A percentile compares a stretch with the other conserved stretches of the same genome.
Conservation (phyloP, 30 jellyfish, hydroid and myxozoan genomes). For the Turritopsis rubra region DNA sequence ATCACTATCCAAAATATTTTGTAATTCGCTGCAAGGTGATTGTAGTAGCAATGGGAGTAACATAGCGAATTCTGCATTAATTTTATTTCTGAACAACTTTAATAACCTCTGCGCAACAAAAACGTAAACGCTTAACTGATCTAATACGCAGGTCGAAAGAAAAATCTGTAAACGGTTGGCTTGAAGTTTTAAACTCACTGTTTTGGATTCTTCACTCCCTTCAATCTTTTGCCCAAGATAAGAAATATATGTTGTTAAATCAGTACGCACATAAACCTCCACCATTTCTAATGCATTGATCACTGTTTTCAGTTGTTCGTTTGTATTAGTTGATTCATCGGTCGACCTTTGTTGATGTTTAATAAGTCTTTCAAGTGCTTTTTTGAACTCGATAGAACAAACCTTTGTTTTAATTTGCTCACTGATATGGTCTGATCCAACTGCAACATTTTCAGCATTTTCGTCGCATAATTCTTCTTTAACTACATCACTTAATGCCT, state of each 20-base stretch:
- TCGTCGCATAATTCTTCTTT: slow-evolving; percentile 25
- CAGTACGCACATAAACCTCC: not conserved
- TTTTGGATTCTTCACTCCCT: not conserved
- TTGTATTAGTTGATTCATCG: not conserved
- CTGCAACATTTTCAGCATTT: not conserved
- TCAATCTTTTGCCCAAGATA: not conserved
- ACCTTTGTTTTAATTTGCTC: slow-evolving; percentile 22
- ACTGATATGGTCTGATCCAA: slow-evolving; percentile 41
- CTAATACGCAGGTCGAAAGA: not conserved
- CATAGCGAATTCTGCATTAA: not conserved
- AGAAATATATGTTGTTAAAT: not conserved
- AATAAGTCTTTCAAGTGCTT: slow-evolving; percentile 34
- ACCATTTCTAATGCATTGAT: not conserved
- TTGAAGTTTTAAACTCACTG: not conserved
- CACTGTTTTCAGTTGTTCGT: not conserved
- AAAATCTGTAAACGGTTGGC: not conserved
- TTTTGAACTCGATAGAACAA: slow-evolving; percentile 22
- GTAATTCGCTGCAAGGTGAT: not conserved
- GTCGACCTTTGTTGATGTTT: slow-evolving; percentile 24
- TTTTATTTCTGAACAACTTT: not conserved
- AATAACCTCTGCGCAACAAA: not conserved
- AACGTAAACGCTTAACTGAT: not conserved
- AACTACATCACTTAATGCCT: slow-evolving; percentile 25
- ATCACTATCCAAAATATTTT: slow-evolving; percentile 22
- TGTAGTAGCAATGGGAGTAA: slow-evolving; percentile 18